Evolutionary conservation across 2,797 vertebrate species (phyloP).

Genomic region (Neopelma chrysocephalum): DNA sequence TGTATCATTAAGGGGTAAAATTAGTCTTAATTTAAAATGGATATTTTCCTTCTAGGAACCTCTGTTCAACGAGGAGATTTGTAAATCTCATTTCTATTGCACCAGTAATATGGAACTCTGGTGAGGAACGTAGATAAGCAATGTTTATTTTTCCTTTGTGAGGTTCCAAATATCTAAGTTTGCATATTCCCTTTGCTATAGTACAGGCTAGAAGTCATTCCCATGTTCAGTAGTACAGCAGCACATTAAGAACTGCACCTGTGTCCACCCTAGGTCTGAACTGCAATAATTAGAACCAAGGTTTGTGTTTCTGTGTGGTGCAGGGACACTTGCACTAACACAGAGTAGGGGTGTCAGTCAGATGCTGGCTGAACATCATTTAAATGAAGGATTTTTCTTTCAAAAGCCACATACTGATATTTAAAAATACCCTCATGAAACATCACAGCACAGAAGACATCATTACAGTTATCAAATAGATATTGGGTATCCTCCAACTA

Average conservation of each 20-base stretch:
- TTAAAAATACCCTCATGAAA: neutral
- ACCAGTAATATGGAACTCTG: neutral
- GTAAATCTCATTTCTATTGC: neutral
- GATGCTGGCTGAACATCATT: neutral
- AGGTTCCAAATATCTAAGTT: neutral
- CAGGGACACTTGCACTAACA: neutral
- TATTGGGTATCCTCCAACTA: too few species aligned
- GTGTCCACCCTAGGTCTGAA: neutral
- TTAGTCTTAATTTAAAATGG: conserved; percentile 1
- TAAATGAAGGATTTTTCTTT: neutral
- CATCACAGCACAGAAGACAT: neutral
- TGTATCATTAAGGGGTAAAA: neutral
- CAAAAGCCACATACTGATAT: neutral
- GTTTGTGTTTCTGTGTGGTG: neutral
- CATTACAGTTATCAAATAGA: neutral
- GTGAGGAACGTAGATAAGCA: neutral
- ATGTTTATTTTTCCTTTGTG: neutral
- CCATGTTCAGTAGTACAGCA: neutral
- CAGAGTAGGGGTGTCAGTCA: neutral
- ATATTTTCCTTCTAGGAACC: neutral
- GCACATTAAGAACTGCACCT: neutral
- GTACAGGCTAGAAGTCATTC: neutral
- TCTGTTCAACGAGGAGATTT: neutral
- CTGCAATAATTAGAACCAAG: neutral
- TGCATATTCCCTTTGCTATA: neutral